A percentile compares a stretch with the other conserved stretches of the same genome.
Evolutionary conservation across 2,888 invertebrate genomes (phyloP).

Genomic region (Drosophila flavopinicola): DNA sequence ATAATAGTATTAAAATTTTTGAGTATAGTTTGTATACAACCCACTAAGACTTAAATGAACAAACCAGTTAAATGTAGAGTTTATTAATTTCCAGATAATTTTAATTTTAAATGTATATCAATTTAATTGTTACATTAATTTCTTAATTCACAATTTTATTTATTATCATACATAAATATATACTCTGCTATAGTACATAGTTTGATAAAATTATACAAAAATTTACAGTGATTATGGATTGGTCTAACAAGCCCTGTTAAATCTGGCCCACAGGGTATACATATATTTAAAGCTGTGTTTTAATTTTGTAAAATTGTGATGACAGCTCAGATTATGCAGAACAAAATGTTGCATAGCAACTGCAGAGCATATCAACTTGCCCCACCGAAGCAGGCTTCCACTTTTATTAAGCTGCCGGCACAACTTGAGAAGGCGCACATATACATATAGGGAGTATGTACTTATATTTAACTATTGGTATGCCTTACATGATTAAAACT

Average conservation of each 20-base stretch:
- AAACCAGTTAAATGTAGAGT: too few relatives aligned
- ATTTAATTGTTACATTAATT: too few relatives aligned
- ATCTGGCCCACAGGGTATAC: background rate
- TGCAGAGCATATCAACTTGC: background rate
- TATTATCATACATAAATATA: too few relatives aligned
- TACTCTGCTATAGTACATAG: too few relatives aligned
- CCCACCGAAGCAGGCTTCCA: background rate
- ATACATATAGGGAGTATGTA: background rate
- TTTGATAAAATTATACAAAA: background rate
- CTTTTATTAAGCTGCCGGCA: background rate
- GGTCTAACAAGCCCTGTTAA: background rate
- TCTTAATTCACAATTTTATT: too few relatives aligned
- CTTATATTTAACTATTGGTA: slow-evolving; percentile 42
- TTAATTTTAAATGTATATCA: too few relatives aligned
- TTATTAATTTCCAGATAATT: too few relatives aligned
- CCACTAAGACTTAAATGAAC: too few relatives aligned
- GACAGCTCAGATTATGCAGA: slow-evolving; percentile 6
- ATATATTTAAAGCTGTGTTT: background rate
- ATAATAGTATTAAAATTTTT: too few relatives aligned
- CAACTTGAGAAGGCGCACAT: slow-evolving; percentile 1
- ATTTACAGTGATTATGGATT: background rate
- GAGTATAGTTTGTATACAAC: too few relatives aligned
- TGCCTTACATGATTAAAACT: slow-evolving; percentile 66
- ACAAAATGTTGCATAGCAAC: slow-evolving; percentile 22
- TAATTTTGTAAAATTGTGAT: background rate